Base-by-base conservation (phyloP, 2,797 vertebrate species). In the Triplophysa bombifrons region DNA sequence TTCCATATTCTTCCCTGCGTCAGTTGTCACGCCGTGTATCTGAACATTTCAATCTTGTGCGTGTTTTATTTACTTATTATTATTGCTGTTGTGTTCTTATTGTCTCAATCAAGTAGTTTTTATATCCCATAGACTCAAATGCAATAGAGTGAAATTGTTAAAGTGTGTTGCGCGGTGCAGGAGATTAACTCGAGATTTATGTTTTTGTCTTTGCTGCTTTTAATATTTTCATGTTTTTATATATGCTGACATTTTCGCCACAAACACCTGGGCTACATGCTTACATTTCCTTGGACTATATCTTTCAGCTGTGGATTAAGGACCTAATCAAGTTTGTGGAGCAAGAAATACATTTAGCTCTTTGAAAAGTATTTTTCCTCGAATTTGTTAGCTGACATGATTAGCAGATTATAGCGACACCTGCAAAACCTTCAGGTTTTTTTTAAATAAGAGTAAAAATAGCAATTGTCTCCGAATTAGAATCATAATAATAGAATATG, bases 11-110 rank as follows among this genome's bases (percentile, higher is more conserved):
- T 41, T 51, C 51, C 56, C 20, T 41, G 34, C 41, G 4, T 60
- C 63, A 66, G 25, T 41, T 73, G 58, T 71, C 58, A 65, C 50
- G 30, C 67, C 68, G 50, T 70, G 64, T 41, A 51, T 69, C 65
- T 70, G 20, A 74, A 63, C 14, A 30, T 74, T 76, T 81, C 65
- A 80, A 73, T 72, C 77, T 56, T 63, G n/a, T 14, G 38, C 38
- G 8, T 16, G 27, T 73, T 72, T 66, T 55, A 44, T 79, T 66
- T 20, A 41, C 61, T 4, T 72, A 50, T 30, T 55, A 64, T 55
- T 56, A 34, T 34, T 20, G 69, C 60, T 48, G 16, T 73, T 19
- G 72, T 80, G 46, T 73, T 58, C 72, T 73, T 66, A 38, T 65
- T 66, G 77, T 80, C 65, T 27, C 48, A 73, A 46, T 72, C 50